Conservation (phyloP, 2,113 vertebrate genomes). For the Eulemur macaco region DNA sequence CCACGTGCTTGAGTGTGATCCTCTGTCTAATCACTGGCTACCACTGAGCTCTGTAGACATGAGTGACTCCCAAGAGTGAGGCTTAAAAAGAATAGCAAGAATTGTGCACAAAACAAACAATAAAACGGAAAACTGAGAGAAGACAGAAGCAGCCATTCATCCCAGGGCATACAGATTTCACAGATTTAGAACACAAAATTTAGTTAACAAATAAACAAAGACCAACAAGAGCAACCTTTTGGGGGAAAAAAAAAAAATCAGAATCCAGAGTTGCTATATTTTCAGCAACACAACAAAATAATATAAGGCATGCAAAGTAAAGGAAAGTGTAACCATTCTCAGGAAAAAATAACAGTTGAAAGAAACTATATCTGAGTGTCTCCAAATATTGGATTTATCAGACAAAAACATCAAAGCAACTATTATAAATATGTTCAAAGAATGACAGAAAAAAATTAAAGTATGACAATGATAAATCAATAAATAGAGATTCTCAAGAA, state of each 20-base stretch:
- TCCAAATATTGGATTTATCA: not conserved
- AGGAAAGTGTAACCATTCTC: not conserved
- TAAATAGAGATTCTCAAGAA: not conserved
- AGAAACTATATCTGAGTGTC: not conserved
- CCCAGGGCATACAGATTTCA: not conserved
- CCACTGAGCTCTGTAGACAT: not conserved
- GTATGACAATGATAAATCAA: not conserved
- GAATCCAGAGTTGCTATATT: not conserved
- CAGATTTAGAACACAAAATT: not conserved
- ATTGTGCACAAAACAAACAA: not conserved
- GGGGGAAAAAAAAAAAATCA: not conserved
- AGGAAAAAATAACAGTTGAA: not conserved
- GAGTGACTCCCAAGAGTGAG: not conserved
- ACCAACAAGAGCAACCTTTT: not conserved
- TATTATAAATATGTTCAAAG: not conserved
- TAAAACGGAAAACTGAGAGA: not conserved
- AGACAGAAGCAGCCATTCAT: not conserved
- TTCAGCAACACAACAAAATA: not conserved
- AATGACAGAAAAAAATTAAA: not conserved
- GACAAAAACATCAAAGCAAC: not conserved
- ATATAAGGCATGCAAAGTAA: not conserved
- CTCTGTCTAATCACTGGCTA: not conserved
- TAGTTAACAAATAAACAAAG: not conserved
- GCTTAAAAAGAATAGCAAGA: not conserved
- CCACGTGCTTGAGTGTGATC: no score